A percentile compares a stretch with the other conserved stretches of the same genome.
These are phyloP conservation scores for Merodon equestris DNA, from an alignment of 2,888 invertebrate genomes.

Conservation along the genomic window DNA sequence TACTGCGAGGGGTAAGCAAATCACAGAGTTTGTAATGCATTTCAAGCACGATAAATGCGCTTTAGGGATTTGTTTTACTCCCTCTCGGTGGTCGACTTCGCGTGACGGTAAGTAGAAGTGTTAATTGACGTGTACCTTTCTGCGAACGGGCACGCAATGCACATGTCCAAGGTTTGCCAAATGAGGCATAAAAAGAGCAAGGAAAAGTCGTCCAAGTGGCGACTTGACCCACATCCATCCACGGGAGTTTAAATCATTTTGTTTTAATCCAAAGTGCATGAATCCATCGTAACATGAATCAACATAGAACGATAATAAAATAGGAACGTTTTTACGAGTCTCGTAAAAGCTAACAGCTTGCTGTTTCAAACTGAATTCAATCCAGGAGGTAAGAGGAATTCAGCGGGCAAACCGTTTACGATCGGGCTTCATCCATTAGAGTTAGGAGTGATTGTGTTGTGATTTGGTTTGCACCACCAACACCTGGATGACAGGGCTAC, in stretches of 20 bases:
- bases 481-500: too few species aligned
- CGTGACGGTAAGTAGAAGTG: conserved; percentile 49
- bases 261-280: too few species aligned
- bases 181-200: conserved; percentile 24
- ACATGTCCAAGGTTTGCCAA: background rate
- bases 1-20: too few species aligned
- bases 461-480: too few species aligned
- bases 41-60: conserved; percentile 41
- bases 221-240: conserved; percentile 25
- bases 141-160: conserved; percentile 42
- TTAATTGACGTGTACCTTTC: conserved; percentile 41
- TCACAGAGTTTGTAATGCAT: conserved; percentile 11
- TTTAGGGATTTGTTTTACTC: conserved; percentile 33
- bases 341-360: conserved; percentile 11
- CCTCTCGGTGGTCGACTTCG: conserved; percentile 35
- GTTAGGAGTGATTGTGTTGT: too few species aligned
- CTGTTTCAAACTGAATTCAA: background rate
- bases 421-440: too few species aligned
- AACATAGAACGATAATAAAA: conserved; percentile 10
- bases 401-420: too few species aligned
- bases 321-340: conserved; percentile 10
- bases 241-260: too few species aligned
- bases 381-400: too few species aligned
- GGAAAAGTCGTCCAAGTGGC: conserved; percentile 20
- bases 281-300: conserved; percentile 2